phyloP scores from a whole-genome alignment of 2,797 vertebrate species.

The Phrynocephalus vlangalii region DNA sequence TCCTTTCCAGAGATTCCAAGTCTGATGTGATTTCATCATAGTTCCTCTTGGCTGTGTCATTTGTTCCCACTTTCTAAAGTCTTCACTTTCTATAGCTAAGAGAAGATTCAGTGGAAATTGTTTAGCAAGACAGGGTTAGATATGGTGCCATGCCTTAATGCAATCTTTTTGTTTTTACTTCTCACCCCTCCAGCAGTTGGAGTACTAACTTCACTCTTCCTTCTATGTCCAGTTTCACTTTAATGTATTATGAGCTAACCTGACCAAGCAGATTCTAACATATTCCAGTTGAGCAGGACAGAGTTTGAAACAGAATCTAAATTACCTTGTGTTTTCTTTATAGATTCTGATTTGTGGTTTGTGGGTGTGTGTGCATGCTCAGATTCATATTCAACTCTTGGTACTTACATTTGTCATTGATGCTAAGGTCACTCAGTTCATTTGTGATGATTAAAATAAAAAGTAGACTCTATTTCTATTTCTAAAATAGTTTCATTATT shows the following conservation, averaged over 20 bases:
- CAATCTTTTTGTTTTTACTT: background rate
- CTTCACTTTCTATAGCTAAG: background rate
- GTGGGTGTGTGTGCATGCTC: background rate
- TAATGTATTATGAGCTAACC: no score
- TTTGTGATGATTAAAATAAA: conserved; percentile 24
- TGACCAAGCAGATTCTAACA: background rate
- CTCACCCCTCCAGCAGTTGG: background rate
- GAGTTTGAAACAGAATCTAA: conserved; percentile 44
- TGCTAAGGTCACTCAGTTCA: conserved; percentile 24
- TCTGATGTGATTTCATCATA: no score
- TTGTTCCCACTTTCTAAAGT: background rate
- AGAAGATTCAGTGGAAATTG: background rate
- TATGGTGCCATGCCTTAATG: background rate
- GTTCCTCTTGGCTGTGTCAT: no score
- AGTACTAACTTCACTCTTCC: background rate
- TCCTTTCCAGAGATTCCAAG: no score
- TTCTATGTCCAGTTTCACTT: background rate
- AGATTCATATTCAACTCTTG: conserved; percentile 38
- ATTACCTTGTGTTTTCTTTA: background rate
- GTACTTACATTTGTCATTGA: conserved; percentile 27
- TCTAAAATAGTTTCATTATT: conserved; percentile 43
- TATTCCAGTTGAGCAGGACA: conserved; percentile 21
- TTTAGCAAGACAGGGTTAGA: background rate
- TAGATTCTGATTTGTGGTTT: conserved; percentile 45
- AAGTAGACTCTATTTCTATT: conserved; percentile 38